Evolutionary conservation across 2,797 vertebrate genomes (phyloP).

Genomic region (Zonotrichia albicollis): DNA sequence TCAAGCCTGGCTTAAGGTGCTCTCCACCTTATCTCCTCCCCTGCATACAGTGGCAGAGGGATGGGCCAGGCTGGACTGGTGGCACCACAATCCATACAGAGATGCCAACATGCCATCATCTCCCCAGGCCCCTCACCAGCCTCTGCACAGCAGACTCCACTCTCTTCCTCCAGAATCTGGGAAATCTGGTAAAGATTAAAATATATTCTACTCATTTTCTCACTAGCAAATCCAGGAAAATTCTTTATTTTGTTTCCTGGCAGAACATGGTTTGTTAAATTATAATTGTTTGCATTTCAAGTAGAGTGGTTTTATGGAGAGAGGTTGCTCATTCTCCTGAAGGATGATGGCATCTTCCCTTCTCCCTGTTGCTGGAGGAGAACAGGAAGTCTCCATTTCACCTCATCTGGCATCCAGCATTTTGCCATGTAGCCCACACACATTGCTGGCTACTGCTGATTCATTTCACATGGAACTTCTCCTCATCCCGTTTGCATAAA

Average conservation of each 20-base stretch:
- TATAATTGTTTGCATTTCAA: not conserved
- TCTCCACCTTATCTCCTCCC: not conserved
- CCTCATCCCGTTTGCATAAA: not conserved
- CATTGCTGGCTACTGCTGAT: not conserved
- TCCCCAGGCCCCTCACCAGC: not conserved
- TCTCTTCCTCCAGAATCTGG: not conserved
- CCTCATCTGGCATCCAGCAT: not conserved
- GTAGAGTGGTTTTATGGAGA: not conserved
- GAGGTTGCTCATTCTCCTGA: not conserved
- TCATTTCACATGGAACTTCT: not conserved
- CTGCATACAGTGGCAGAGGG: not conserved
- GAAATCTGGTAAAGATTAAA: constrained; percentile 32
- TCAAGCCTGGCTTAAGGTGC: not conserved
- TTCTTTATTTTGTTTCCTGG: not conserved
- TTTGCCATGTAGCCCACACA: not conserved
- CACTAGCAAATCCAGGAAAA: not conserved
- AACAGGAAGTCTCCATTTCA: not conserved
- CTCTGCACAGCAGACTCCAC: not conserved
- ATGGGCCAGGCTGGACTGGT: not conserved
- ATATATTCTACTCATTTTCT: not conserved
- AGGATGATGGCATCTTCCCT: not conserved
- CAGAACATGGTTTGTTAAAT: not conserved
- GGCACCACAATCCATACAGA: not conserved
- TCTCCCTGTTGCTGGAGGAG: not conserved
- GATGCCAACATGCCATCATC: not conserved